These are phyloP conservation scores for Hetaerina titia DNA, from an alignment of 2,888 invertebrate genomes.

Conservation along the genomic window DNA sequence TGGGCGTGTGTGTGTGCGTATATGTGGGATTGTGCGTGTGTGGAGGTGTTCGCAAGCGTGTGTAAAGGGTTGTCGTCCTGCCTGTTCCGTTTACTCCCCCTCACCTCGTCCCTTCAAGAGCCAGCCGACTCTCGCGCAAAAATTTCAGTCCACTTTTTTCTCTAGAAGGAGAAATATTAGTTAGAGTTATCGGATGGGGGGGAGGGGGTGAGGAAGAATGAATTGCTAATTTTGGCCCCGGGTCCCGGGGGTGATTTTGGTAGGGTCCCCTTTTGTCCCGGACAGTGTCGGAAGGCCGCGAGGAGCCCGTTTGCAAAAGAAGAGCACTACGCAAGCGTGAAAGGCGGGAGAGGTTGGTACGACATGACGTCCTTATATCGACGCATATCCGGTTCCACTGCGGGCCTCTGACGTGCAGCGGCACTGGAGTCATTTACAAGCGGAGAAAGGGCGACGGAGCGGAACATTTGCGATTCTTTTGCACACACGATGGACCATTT, in stretches of 20 bases:
- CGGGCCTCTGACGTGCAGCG: background rate
- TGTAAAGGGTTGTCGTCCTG: background rate
- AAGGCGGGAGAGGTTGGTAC: background rate
- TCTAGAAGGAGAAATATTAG: background rate
- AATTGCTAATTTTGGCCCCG: slow-evolving; percentile 8
- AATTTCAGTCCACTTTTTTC: background rate
- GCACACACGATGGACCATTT: background rate
- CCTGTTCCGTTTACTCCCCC: background rate
- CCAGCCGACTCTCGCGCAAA: background rate
- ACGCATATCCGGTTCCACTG: background rate
- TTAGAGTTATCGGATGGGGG: background rate
- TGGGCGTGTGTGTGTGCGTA: background rate
- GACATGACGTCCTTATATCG: background rate
- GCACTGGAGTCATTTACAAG: background rate
- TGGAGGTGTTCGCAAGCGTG: background rate
- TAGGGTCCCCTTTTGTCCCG: background rate
- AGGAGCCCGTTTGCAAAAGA: background rate
- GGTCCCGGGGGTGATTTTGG: background rate
- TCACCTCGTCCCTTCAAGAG: background rate
- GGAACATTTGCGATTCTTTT: background rate
- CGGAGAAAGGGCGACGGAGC: background rate
- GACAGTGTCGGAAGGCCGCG: background rate
- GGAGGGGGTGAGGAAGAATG: background rate
- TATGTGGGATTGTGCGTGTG: background rate
- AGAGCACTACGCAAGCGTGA: background rate